Base-by-base conservation (phyloP, 2,797 vertebrate genomes). In the Paramormyrops hopkinsi region DNA sequence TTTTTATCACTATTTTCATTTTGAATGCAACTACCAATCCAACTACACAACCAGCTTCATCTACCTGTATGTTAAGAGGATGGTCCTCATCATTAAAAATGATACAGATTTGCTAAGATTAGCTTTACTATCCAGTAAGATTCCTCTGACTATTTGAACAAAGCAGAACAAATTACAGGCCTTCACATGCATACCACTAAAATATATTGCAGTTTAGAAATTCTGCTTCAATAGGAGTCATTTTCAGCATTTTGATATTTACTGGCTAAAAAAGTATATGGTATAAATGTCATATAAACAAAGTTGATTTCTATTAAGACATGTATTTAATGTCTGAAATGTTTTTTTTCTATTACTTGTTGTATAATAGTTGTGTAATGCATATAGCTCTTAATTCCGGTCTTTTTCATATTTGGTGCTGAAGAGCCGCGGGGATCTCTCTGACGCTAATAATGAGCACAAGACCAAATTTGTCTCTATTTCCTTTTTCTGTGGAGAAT, bases 401-500 rank as follows among this genome's bases (percentile, higher is more conserved):
- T 54, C 33, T 62, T 88, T 73, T 22, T 65, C 48, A 69, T 89
- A 82, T 41, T 51, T 87, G 88, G 46, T 46, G 83, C 37, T 82
- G 84, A 82, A 59, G 84, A 44, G 48, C 69, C 17, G 53, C 69
- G 79, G 53, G 48, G 83, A 82, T 89, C 88, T 86, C 65, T 65
- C 62, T 94, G 94, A 95, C 92, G 93, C 90, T 92, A 90, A 89
- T 73, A 89, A 89, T 91, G 89, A 12, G 65, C 92, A 90, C 89
- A 92, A 3, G 59, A 94, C 96, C 96, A 96, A 95, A 97, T 97
- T 92, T 95, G 96, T 95, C 94, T 87, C 0, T 85, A 14, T 88
- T 96, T 97, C 96, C 96, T 96, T 95, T 93, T 89, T 90, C 90
- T 91, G 93, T 91, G 91, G 94, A 96, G 94, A 95, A 95, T 96